Conservation (phyloP, 2,113 vertebrate genomes). For the Mormyrus iriodes region DNA sequence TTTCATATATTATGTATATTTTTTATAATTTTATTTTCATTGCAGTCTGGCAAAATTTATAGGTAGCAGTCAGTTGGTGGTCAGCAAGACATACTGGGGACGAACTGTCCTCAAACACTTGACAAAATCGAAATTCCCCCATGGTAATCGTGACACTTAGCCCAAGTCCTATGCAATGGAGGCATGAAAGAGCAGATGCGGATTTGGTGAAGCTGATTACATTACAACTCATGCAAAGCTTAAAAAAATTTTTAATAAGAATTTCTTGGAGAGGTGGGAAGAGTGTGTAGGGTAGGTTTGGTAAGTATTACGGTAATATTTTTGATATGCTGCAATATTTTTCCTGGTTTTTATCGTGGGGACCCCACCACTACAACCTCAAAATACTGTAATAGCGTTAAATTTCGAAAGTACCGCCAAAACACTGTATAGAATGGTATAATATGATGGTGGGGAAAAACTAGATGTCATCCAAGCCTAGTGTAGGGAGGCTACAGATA, state of each 20-base stretch:
- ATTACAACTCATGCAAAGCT: not conserved
- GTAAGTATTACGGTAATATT: not conserved
- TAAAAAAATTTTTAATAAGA: not conserved
- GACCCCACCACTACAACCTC: not conserved
- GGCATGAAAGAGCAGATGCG: too few species aligned
- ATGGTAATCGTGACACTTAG: not conserved
- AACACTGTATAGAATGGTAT: not conserved
- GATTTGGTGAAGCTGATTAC: not conserved
- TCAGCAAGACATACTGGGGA: not conserved
- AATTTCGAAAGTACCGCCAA: not conserved
- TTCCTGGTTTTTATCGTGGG: not conserved
- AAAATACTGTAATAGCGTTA: not conserved
- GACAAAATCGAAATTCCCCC: not conserved
- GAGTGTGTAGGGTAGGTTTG: not conserved
- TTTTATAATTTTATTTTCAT: not conserved
- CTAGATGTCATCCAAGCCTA: not conserved
- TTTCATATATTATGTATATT: too few species aligned
- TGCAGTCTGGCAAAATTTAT: not conserved
- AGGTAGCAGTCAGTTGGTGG: not conserved
- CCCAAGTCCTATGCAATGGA: not conserved
- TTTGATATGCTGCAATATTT: not conserved
- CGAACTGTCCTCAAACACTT: not conserved
- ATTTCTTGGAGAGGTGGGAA: not conserved
- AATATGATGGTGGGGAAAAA: not conserved
- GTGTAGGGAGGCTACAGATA: not conserved